Percentiles rank a stretch among this genome's conserved stretches.
Conservation (phyloP, 1,140 invertebrate species). For the Aphelinus atriplicis region DNA sequence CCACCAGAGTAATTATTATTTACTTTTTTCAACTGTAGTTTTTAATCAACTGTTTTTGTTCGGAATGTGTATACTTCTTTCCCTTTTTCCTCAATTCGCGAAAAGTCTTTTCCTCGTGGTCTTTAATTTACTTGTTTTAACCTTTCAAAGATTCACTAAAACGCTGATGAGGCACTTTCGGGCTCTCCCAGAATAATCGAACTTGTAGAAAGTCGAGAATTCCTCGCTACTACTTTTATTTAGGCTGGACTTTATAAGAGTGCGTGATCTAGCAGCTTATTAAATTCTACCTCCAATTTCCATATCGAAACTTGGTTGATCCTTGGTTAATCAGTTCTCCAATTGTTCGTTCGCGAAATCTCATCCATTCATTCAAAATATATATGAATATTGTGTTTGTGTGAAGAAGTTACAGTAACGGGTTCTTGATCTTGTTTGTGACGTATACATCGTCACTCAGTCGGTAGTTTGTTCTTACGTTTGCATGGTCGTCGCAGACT, state of each 20-base stretch:
- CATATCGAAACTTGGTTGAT: slow-evolving; percentile 46
- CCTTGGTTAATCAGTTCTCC: slow-evolving; percentile 42
- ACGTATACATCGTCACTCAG: slow-evolving; percentile 25
- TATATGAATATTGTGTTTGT: slow-evolving; percentile 3
- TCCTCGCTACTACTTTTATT: slow-evolving; percentile 10
- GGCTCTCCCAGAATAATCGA: slow-evolving; percentile 44
- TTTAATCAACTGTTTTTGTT: slow-evolving; percentile 33
- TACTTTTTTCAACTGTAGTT: slow-evolving; percentile 35
- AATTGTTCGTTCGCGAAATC: slow-evolving; percentile 24
- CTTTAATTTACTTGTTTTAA: slow-evolving; percentile 30
- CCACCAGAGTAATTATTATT: slow-evolving; percentile 64
- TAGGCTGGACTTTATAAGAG: slow-evolving; percentile 27
- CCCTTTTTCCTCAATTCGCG: slow-evolving; percentile 25
- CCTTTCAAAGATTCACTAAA: slow-evolving; percentile 38
- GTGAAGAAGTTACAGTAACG: slow-evolving; percentile 26
- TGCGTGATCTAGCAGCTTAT: slow-evolving; percentile 6
- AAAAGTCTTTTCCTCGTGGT: slow-evolving; percentile 29
- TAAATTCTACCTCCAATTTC: slow-evolving; percentile 26
- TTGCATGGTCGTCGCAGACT: slow-evolving; percentile 50
- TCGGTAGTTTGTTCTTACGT: slow-evolving; percentile 42
- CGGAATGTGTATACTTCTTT: slow-evolving; percentile 29
- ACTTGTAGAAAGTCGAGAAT: slow-evolving; percentile 26
- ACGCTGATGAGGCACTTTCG: slow-evolving; percentile 60
- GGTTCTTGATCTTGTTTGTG: slow-evolving; percentile 18
- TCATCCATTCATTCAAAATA: slow-evolving; percentile 18